phyloP scores from a whole-genome alignment of 2,797 vertebrate genomes.

The Calcarius lapponicus region DNA sequence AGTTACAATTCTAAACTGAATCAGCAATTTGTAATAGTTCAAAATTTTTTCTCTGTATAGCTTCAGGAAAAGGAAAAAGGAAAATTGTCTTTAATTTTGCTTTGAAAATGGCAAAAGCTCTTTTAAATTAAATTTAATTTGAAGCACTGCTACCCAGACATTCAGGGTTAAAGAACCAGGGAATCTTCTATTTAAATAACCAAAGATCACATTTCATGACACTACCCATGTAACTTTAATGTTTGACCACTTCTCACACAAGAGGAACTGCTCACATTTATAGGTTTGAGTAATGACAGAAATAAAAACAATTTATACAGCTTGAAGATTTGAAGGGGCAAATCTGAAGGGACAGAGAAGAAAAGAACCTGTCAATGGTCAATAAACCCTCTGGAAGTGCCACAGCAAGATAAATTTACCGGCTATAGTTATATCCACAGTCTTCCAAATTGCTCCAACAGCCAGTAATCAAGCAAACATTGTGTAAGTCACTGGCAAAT shows the following conservation, averaged over 20 bases:
- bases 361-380: background rate
- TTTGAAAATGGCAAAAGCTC: background rate
- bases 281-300: background rate
- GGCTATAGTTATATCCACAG: background rate
- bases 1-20: background rate
- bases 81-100: background rate
- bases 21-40: background rate
- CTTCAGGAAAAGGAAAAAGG: background rate
- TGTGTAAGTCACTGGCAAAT: background rate
- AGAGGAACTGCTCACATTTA: background rate
- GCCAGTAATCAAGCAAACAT: background rate
- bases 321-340: background rate
- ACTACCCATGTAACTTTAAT: background rate
- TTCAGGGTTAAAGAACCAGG: background rate
- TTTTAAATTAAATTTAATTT: background rate
- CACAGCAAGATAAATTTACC: background rate
- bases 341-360: background rate
- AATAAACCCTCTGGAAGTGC: background rate
- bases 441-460: background rate
- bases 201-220: background rate
- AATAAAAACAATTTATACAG: background rate
- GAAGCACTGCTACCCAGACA: background rate
- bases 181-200: background rate
- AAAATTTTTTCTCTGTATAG: background rate
- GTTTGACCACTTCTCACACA: background rate